These are phyloP conservation scores for Lacerta viridis DNA, from an alignment of 2,797 vertebrate genomes.

Conservation along the genomic window DNA sequence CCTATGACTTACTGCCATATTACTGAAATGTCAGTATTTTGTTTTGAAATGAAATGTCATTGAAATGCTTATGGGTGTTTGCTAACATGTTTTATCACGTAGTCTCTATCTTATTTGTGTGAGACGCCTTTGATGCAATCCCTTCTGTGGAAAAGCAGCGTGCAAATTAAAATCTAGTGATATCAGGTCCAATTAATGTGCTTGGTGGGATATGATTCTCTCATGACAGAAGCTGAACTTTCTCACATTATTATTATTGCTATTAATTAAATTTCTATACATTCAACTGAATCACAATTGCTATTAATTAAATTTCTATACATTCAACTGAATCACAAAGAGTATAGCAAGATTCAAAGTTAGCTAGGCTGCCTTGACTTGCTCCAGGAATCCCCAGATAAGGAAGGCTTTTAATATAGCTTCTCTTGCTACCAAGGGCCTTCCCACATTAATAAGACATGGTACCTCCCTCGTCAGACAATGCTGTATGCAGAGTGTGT, in stretches of 20 bases:
- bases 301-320: too few relatives aligned
- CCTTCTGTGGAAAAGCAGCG: neutral
- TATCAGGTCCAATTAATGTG: neutral
- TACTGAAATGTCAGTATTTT: neutral
- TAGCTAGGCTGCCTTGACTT: neutral
- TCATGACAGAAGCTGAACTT: neutral
- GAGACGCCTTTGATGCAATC: neutral
- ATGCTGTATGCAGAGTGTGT: neutral
- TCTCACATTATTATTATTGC: neutral
- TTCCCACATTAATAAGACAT: neutral
- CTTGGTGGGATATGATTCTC: neutral
- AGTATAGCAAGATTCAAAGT: neutral
- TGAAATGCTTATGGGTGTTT: neutral
- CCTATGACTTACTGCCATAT: too few relatives aligned
- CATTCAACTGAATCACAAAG: neutral
- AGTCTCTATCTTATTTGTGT: neutral
- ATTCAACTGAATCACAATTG: neutral
- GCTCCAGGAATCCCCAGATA: neutral
- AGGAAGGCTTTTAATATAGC: neutral
- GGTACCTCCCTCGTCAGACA: neutral
- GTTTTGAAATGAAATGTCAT: conserved; percentile 5
- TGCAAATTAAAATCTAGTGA: neutral
- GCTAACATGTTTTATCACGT: neutral
- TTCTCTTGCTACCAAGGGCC: neutral
- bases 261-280: too few relatives aligned